Evolutionary conservation across 2,888 invertebrate species (phyloP).

Genomic region (Odiellus spinosus): DNA sequence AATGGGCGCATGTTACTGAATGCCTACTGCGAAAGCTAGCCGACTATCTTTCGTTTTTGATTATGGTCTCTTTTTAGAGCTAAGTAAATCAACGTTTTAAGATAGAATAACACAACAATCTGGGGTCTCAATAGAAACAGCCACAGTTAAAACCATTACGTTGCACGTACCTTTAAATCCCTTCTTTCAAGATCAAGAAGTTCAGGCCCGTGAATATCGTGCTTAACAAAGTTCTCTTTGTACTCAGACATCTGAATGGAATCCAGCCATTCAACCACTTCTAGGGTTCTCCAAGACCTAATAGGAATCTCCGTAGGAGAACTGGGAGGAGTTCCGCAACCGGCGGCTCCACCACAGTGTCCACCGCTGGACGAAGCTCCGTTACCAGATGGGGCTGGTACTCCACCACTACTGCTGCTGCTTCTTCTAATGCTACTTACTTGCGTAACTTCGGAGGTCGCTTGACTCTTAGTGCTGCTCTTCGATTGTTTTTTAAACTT

Average conservation of each 20-base stretch:
- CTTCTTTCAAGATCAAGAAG: conserved; percentile 67
- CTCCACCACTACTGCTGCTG: conserved; percentile 1
- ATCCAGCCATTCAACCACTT: conserved; percentile 81
- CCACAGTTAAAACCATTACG: too few relatives aligned
- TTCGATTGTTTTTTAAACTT: conserved; percentile 20
- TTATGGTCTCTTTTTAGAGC: too few relatives aligned
- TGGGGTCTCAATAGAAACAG: too few relatives aligned
- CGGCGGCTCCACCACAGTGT: conserved; percentile 10
- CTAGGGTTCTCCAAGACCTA: conserved; percentile 62
- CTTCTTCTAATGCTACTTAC: conserved; percentile 2
- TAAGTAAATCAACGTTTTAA: too few relatives aligned
- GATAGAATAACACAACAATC: too few relatives aligned
- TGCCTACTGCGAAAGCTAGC: too few relatives aligned
- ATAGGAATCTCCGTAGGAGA: conserved; percentile 22
- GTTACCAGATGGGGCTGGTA: neutral
- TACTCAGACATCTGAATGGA: conserved; percentile 77
- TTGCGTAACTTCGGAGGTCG: neutral
- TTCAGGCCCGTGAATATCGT: conserved; percentile 83
- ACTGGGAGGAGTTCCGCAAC: conserved; percentile 14
- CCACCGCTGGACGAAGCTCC: conserved; percentile 1
- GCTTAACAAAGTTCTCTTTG: conserved; percentile 69
- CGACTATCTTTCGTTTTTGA: too few relatives aligned
- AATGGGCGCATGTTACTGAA: too few relatives aligned
- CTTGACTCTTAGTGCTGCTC: conserved; percentile 8
- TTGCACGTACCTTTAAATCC: conserved; percentile 34